Percentiles rank a stretch among this genome's conserved stretches.
Evolutionary conservation across 2,797 vertebrate genomes (phyloP).

Genomic region (Scarus forsteni): DNA sequence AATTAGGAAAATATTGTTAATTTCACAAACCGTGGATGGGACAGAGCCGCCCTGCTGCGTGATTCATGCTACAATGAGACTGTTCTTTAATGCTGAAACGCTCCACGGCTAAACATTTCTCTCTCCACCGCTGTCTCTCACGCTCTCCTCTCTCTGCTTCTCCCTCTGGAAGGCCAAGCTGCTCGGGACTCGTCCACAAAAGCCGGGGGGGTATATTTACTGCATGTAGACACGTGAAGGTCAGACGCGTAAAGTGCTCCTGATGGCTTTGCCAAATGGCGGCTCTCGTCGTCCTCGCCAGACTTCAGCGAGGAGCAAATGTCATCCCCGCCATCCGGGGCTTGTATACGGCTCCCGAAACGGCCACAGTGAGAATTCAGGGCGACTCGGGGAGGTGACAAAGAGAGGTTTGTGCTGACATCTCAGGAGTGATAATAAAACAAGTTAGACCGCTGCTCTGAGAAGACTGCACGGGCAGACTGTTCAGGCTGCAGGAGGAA

Average conservation of each 20-base stretch:
- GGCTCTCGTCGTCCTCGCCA: slow-evolving; percentile 35
- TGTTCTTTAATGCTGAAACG: background rate
- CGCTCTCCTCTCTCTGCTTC: slow-evolving; percentile 34
- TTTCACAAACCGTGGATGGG: slow-evolving; percentile 9
- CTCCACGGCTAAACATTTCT: slow-evolving; percentile 26
- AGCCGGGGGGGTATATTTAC: slow-evolving; percentile 80
- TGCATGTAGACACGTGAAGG: slow-evolving; percentile 85
- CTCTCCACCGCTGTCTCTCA: slow-evolving; percentile 48
- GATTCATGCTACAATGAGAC: slow-evolving; percentile 30
- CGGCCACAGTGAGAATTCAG: slow-evolving; percentile 38
- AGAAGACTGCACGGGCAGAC: slow-evolving; percentile 38
- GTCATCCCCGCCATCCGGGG: slow-evolving; percentile 56
- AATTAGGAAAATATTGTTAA: slow-evolving; percentile 43
- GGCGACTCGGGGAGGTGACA: slow-evolving; percentile 62
- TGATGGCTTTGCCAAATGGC: slow-evolving; percentile 87
- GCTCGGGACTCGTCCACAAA: slow-evolving; percentile 59
- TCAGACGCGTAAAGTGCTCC: slow-evolving; percentile 79
- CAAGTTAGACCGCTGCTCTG: slow-evolving; percentile 45
- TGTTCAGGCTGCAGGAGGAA: slow-evolving; percentile 30
- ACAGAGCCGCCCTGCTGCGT: slow-evolving; percentile 8
- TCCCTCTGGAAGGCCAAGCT: slow-evolving; percentile 39
- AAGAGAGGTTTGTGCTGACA: slow-evolving; percentile 69
- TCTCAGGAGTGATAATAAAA: slow-evolving; percentile 76
- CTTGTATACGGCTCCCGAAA: slow-evolving; percentile 46
- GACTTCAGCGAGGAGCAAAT: slow-evolving; percentile 52